These are phyloP conservation scores for Pitta sordida DNA, from an alignment of 2,113 vertebrate species.

Conservation along the genomic window DNA sequence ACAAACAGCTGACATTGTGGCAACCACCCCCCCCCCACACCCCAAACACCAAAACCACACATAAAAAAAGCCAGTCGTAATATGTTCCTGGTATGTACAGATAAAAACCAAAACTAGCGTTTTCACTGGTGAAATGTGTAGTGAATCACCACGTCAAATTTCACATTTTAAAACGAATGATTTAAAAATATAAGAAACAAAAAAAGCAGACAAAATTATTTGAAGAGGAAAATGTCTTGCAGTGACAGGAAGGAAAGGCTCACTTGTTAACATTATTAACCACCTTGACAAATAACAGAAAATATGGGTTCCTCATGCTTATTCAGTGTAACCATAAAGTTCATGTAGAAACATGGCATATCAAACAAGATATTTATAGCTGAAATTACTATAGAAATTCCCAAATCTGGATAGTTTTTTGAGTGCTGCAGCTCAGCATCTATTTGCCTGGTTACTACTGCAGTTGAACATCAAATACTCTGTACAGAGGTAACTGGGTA, in stretches of 20 bases:
- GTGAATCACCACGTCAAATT: not conserved
- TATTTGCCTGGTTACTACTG: not conserved
- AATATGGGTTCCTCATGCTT: not conserved
- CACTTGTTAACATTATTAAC: not conserved
- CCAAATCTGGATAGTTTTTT: not conserved
- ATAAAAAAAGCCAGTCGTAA: not conserved
- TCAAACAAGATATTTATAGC: not conserved
- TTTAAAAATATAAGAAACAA: not conserved
- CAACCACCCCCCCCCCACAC: not conserved
- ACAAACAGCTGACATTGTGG: not conserved
- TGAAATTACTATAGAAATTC: not conserved
- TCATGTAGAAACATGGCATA: not conserved
- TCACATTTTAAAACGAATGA: not conserved
- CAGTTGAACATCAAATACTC: not conserved
- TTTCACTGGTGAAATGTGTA: not conserved
- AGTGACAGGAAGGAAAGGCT: not conserved
- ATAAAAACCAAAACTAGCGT: not conserved
- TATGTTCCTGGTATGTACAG: rapidly evolving
- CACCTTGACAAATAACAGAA: not conserved
- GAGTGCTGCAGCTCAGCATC: not conserved
- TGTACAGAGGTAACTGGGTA: not conserved
- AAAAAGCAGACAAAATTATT: not conserved
- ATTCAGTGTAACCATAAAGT: not conserved
- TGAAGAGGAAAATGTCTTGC: not conserved
- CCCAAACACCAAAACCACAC: not conserved